These are phyloP conservation scores for Climacteris rufus DNA, from an alignment of 2,113 vertebrate species.

Conservation along the genomic window DNA sequence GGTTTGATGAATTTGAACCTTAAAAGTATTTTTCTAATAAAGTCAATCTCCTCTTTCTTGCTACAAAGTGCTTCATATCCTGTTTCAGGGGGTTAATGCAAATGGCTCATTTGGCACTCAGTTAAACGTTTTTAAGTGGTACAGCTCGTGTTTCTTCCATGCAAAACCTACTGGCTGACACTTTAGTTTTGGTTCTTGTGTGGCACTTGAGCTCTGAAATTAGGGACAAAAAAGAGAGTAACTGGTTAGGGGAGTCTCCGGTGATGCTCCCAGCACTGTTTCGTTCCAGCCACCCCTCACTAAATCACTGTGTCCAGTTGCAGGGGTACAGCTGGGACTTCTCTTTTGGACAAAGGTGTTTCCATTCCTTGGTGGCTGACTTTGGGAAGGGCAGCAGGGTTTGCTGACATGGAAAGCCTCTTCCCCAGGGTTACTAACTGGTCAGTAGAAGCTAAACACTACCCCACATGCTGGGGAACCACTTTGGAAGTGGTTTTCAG, in stretches of 20 bases:
- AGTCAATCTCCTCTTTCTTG: background rate
- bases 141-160: background rate
- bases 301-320: rapidly evolving
- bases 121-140: background rate
- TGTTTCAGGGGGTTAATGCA: background rate
- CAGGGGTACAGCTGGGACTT: rapidly evolving
- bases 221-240: background rate
- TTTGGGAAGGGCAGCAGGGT: background rate
- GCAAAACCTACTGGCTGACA: background rate
- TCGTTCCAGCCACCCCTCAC: background rate
- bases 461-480: background rate
- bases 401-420: background rate
- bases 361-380: background rate
- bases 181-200: background rate
- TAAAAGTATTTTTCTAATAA: constrained; percentile 15
- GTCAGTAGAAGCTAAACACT: background rate
- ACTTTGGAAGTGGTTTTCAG: background rate
- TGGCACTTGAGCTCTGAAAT: background rate
- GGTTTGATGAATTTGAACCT: constrained; percentile 19
- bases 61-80: constrained; percentile 12
- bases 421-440: background rate
- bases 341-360: background rate
- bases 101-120: background rate
- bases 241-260: background rate
- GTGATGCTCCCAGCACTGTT: background rate